A percentile compares a stretch with the other conserved stretches of the same genome.
phyloP scores from a whole-genome alignment of 2,888 invertebrate genomes.

The Zhuqinia jingwanae region DNA sequence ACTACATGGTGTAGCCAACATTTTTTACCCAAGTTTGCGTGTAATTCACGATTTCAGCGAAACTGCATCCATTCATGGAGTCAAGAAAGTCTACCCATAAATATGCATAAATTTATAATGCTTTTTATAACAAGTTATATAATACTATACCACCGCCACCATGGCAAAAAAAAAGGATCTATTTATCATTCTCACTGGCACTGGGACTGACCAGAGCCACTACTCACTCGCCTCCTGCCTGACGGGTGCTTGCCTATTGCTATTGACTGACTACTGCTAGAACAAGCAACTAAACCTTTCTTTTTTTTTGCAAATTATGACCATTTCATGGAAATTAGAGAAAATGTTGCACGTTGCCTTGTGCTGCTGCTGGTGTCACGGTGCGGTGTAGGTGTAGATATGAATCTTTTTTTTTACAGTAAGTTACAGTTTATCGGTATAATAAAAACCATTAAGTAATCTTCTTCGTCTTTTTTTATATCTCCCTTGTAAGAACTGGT shows the following conservation, averaged over 20 bases:
- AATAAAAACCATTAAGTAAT: no score
- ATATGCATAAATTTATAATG: not conserved
- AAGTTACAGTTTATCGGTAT: not conserved
- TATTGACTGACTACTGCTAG: slow-evolving; percentile 21
- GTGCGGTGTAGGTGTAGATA: slow-evolving; percentile 55
- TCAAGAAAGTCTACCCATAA: not conserved
- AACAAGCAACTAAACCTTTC: slow-evolving; percentile 14
- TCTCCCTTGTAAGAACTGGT: no score
- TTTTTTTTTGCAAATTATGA: slow-evolving; percentile 59
- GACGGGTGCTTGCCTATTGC: slow-evolving; percentile 54
- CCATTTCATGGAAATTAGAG: slow-evolving; percentile 57
- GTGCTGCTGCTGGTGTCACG: slow-evolving; percentile 19
- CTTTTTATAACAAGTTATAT: not conserved
- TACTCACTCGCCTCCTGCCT: slow-evolving; percentile 51
- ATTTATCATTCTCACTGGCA: slow-evolving; percentile 49
- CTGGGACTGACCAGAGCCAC: slow-evolving; percentile 58
- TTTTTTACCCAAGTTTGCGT: slow-evolving; percentile 41
- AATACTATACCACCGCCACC: not conserved
- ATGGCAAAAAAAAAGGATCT: slow-evolving; percentile 38
- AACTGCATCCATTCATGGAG: slow-evolving; percentile 73
- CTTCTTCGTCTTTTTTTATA: no score
- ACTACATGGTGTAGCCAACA: slow-evolving; percentile 60
- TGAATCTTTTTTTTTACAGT: slow-evolving; percentile 3
- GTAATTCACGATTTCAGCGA: slow-evolving; percentile 71
- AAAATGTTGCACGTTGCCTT: slow-evolving; percentile 28